Conservation (phyloP, 2,113 vertebrate genomes). For the Dasypus novemcinctus region DNA sequence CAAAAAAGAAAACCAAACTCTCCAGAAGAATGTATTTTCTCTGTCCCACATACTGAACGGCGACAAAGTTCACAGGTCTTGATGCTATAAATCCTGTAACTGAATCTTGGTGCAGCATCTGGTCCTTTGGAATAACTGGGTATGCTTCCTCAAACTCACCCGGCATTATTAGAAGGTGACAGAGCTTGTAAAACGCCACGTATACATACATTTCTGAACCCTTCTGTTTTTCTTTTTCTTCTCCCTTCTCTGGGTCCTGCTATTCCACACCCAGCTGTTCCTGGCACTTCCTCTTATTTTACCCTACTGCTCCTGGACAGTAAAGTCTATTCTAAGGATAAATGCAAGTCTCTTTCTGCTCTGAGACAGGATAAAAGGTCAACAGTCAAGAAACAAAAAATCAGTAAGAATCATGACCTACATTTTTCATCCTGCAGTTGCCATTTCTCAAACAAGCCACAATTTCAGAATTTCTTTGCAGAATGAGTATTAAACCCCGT, state of each 20-base stretch:
- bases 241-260: neutral
- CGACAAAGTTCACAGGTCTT: neutral
- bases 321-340: neutral
- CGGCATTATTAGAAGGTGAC: neutral
- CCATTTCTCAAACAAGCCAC: neutral
- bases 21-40: no score
- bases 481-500: neutral
- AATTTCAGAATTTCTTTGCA: neutral
- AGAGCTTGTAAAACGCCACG: neutral
- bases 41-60: neutral
- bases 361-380: neutral
- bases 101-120: neutral
- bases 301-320: neutral
- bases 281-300: neutral
- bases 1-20: no score
- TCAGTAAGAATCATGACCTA: neutral
- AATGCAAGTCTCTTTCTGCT: neutral
- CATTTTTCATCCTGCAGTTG: neutral
- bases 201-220: neutral
- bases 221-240: neutral
- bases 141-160: neutral
- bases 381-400: neutral
- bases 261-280: conserved; percentile 45
- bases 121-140: neutral
- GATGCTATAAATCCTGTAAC: neutral